Evolutionary conservation across 92 coral and sea anemone species (phyloP).

Genomic region (Palythoa heliodiscus): DNA sequence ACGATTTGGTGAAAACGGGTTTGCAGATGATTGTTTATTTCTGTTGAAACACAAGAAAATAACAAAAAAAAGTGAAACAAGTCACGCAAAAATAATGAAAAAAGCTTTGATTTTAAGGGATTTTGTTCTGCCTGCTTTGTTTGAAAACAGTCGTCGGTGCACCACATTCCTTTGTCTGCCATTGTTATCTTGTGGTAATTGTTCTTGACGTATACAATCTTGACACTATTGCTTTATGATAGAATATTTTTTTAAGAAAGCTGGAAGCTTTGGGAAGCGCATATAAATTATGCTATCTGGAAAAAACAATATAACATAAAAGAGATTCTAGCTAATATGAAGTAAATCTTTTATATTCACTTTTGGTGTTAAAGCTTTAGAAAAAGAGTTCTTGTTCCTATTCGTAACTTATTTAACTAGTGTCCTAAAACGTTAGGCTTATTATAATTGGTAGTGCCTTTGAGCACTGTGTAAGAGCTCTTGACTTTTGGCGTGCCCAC

Average conservation of each 20-base stretch:
- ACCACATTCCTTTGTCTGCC: too few relatives aligned
- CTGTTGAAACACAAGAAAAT: not conserved
- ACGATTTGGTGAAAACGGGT: not conserved
- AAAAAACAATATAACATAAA: not conserved
- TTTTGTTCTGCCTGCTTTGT: too few relatives aligned
- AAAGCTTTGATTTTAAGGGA: not conserved
- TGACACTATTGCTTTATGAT: too few relatives aligned
- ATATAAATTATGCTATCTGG: not conserved
- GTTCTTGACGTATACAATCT: too few relatives aligned
- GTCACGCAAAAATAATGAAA: not conserved
- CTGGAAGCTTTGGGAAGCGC: too few relatives aligned
- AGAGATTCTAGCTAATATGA: constrained; percentile 12
- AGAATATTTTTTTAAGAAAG: too few relatives aligned
- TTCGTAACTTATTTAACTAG: constrained; percentile 8
- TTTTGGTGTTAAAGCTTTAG: constrained; percentile 2
- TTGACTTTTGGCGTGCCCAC: not conserved
- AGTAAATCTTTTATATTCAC: constrained; percentile 15
- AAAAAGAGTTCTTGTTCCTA: not conserved
- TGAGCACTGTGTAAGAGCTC: not conserved
- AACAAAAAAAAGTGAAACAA: not conserved
- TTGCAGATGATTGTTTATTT: not conserved
- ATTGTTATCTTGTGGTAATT: too few relatives aligned
- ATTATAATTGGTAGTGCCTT: not conserved
- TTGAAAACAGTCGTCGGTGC: too few relatives aligned
- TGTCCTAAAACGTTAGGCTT: not conserved